These are phyloP conservation scores for Caenorhabditis brenneri DNA, from an alignment of 1,140 invertebrate genomes.

Conservation along the genomic window DNA sequence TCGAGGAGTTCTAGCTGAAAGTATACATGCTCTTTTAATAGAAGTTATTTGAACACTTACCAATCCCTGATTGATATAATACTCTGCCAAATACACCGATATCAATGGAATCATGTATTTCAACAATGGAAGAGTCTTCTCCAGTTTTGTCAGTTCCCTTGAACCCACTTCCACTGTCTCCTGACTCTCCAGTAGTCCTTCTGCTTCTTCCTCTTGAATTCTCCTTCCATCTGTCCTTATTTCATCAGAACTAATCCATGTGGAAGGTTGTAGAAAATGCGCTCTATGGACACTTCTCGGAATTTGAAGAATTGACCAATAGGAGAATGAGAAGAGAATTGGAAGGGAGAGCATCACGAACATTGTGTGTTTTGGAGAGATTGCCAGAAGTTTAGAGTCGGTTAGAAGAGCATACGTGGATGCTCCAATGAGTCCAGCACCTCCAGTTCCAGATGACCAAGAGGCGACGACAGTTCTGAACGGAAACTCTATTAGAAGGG, in stretches of 20 bases:
- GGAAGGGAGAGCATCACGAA: slow-evolving; percentile 44
- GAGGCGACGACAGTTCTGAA: slow-evolving; percentile 75
- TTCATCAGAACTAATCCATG: neutral
- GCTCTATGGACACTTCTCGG: neutral
- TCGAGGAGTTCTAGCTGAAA: slow-evolving; percentile 77
- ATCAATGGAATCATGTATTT: slow-evolving; percentile 82
- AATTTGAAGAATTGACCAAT: neutral
- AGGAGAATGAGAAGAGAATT: neutral
- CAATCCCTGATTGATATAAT: slow-evolving; percentile 88
- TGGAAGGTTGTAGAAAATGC: neutral
- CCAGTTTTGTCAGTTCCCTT: neutral
- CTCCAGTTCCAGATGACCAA: slow-evolving; percentile 68
- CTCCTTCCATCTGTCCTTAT: neutral
- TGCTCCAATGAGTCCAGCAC: slow-evolving; percentile 64
- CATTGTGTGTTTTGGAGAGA: slow-evolving; percentile 67
- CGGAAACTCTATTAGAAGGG: slow-evolving; percentile 38
- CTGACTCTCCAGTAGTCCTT: neutral
- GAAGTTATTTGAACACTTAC: slow-evolving; percentile 72
- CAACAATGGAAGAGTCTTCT: slow-evolving; percentile 73
- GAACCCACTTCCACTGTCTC: neutral
- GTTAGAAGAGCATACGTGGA: slow-evolving; percentile 65
- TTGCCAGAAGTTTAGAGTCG: slow-evolving; percentile 68
- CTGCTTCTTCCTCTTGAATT: neutral
- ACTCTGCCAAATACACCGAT: slow-evolving; percentile 84
- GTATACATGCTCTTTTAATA: neutral